Evolutionary conservation across 2,113 vertebrate genomes (phyloP), one percentile per base, ranked within the genome.

Genomic region (Chaetodon auriga): DNA sequence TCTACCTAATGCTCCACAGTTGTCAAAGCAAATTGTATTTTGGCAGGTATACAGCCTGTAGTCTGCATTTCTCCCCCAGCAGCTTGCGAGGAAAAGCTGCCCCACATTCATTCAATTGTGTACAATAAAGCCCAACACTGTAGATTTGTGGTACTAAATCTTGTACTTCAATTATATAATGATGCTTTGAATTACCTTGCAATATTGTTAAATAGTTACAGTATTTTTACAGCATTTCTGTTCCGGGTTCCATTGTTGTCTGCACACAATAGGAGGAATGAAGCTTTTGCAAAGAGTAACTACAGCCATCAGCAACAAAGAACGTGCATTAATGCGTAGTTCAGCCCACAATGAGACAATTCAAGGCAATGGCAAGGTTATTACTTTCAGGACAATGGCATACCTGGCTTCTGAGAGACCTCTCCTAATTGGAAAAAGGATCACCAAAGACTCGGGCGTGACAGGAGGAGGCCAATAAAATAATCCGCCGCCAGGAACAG

Each of bases 381-480:
- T 53, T 55, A 15, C 60, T 25, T 30, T 46, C 8, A 66, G 38
- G 11, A 78, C 41, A 79, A 63, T 3, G 45, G 61, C 85, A 46
- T 92, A 92, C 91, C 91, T 94, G 74, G n/a, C 19, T 86, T 80
- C 73, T 69, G 19, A 73, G 55, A 11, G 82, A 55, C 51, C 46
- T 81, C 68, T 71, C 75, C 69, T 85, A 85, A 87, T 82, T 88
- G 77, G 25, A 63, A 75, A 85, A 81, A 36, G 25, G 81, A 87
- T 87, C 85, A 66, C 71, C 61, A 75, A 77, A 82, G 75, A 61
- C 51, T 83, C 81, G 71, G 82, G 80, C 72, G 86, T 76, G 86
- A 88, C 82, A 93, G 64, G 86, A 90, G 68, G 80, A 92, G 89
- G 89, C 90, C 89, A 91, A 94, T 91, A 87, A 90, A 95, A 93